phyloP scores from a whole-genome alignment of 2,113 vertebrate species.

The Rhagologus leucostigma region DNA sequence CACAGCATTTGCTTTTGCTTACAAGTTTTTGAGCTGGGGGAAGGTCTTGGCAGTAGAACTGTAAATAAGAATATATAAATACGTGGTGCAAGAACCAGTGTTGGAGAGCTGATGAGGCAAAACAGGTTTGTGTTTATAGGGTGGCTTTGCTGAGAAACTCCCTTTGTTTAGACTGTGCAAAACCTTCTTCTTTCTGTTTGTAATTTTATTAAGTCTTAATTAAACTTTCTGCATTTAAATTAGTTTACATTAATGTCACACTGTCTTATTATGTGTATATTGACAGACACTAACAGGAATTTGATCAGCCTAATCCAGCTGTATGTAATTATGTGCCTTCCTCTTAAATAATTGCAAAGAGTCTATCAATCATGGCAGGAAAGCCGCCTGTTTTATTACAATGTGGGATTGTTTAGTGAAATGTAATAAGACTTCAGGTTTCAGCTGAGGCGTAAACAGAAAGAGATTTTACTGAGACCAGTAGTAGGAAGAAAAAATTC shows the following conservation, averaged over 20 bases:
- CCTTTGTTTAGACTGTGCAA: neutral
- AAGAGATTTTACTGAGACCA: neutral
- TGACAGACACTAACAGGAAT: constrained; percentile 21
- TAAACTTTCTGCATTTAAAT: constrained; percentile 51
- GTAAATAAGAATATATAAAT: neutral
- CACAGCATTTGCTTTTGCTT: neutral
- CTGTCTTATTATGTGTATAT: constrained; percentile 10
- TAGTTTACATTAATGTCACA: constrained; percentile 15
- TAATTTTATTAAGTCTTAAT: constrained; percentile 45
- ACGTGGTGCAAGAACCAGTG: neutral
- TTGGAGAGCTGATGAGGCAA: neutral
- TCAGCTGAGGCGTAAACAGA: constrained; percentile 2
- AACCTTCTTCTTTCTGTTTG: neutral
- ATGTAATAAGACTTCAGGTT: neutral
- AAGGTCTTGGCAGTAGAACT: neutral
- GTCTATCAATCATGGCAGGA: constrained; percentile 20
- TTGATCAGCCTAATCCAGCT: constrained; percentile 49
- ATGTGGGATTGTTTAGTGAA: constrained; percentile 45
- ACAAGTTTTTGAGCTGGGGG: neutral
- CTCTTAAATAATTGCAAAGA: constrained; percentile 50
- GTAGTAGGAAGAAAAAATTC: neutral
- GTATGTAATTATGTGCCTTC: constrained; percentile 15
- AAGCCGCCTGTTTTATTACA: constrained; percentile 3
- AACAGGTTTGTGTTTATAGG: neutral
- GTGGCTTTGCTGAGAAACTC: neutral